Evolutionary conservation across 2,888 invertebrate species (phyloP).

Genomic region (Buathra laborator): DNA sequence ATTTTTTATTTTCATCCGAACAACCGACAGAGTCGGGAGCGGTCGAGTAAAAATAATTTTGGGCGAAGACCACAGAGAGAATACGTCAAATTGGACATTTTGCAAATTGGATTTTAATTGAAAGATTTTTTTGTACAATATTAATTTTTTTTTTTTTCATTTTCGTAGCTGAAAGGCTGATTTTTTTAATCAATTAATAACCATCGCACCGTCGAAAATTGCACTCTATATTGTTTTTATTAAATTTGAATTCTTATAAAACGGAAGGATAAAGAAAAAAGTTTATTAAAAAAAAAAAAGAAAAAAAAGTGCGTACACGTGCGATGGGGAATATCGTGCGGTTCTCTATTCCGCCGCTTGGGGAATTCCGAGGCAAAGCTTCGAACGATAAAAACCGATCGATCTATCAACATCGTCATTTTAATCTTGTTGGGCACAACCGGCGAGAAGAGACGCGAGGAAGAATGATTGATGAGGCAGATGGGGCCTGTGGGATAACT

Average conservation of each 20-base stretch:
- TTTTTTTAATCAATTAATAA: not conserved
- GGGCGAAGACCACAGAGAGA: not conserved
- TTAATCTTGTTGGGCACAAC: slow-evolving; percentile 67
- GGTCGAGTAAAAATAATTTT: not conserved
- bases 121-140: not conserved
- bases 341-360: slow-evolving; percentile 24
- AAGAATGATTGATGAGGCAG: slow-evolving; percentile 70
- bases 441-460: slow-evolving; percentile 56
- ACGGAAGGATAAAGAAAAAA: not conserved
- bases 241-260: not conserved
- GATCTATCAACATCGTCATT: slow-evolving; percentile 68
- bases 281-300: not conserved
- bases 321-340: not conserved
- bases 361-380: slow-evolving; percentile 30
- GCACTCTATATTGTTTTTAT: not conserved
- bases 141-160: not conserved
- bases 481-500: slow-evolving; percentile 53
- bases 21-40: not conserved
- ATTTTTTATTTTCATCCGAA: slow-evolving; percentile 19
- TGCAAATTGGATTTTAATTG: not conserved
- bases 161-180: not conserved
- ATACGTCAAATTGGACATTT: not conserved
- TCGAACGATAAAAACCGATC: slow-evolving; percentile 61
- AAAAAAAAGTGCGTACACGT: slow-evolving; percentile 7
- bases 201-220: not conserved